Evolutionary conservation across 1,140 invertebrate species (phyloP).

Genomic region (Condylostylus longicornis): DNA sequence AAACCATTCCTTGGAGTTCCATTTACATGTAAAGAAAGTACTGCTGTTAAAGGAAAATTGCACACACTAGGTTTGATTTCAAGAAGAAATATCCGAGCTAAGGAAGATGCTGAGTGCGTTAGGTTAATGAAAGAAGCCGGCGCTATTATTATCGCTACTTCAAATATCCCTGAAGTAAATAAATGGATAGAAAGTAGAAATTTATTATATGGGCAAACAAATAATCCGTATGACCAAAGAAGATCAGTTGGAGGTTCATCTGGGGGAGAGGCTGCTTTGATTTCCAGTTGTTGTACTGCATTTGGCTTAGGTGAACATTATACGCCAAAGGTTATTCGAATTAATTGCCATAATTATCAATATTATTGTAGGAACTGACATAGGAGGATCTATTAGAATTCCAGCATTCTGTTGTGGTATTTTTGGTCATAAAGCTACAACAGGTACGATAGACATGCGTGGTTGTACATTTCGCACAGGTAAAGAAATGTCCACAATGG

Average conservation of each 20-base stretch:
- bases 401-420: slow-evolving; percentile 90
- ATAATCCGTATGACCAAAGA: slow-evolving; percentile 80
- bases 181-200: slow-evolving; percentile 68
- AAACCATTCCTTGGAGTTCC: slow-evolving; percentile 67
- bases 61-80: slow-evolving; percentile 49
- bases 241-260: slow-evolving; percentile 73
- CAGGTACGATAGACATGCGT: slow-evolving; percentile 41
- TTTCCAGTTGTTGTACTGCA: slow-evolving; percentile 61
- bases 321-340: too few species aligned
- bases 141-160: slow-evolving; percentile 76
- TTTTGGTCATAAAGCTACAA: slow-evolving; percentile 80
- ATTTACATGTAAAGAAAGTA: slow-evolving; percentile 55
- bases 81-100: slow-evolving; percentile 39
- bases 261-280: slow-evolving; percentile 59
- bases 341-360: not conserved
- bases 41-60: slow-evolving; percentile 41
- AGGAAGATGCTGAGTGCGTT: slow-evolving; percentile 64
- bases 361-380: slow-evolving; percentile 52
- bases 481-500: slow-evolving; percentile 43
- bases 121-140: slow-evolving; percentile 59
- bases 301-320: slow-evolving; percentile 56
- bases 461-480: slow-evolving; percentile 45
- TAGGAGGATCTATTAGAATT: slow-evolving; percentile 89
- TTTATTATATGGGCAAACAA: slow-evolving; percentile 78
- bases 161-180: slow-evolving; percentile 81